A percentile compares a stretch with the other conserved stretches of the same genome.
Evolutionary conservation across 2,797 vertebrate species (phyloP).

Genomic region (Bradypus variegatus): DNA sequence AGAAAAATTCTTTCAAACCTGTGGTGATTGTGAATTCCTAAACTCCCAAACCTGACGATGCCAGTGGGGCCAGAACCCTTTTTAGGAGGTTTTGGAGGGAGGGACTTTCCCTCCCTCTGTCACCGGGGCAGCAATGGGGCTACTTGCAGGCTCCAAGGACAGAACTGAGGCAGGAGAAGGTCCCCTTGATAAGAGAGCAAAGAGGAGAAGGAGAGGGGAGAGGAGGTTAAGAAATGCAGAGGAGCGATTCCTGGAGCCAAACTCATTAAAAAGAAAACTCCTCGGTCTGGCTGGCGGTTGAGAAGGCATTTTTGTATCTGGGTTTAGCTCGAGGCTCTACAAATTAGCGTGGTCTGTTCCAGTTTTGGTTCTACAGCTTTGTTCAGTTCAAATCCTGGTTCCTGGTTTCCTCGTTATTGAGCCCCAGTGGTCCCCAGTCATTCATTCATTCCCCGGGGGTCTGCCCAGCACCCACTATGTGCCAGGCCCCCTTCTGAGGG

Average conservation of each 20-base stretch:
- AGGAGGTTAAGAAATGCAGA: background rate
- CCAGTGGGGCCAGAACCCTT: background rate
- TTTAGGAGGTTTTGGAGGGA: background rate
- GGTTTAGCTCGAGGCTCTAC: conserved; percentile 27
- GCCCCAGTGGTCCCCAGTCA: background rate
- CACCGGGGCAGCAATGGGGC: background rate
- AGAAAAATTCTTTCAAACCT: background rate
- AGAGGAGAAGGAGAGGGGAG: background rate
- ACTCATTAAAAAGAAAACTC: background rate
- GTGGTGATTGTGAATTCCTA: background rate
- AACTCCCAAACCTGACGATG: background rate
- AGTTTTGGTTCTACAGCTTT: background rate
- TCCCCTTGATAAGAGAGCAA: background rate
- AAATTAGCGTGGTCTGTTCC: background rate
- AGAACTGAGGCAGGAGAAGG: background rate
- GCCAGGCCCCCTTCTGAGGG: background rate
- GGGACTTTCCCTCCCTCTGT: background rate
- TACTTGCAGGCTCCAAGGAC: background rate
- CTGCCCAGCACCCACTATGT: background rate
- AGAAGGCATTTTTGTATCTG: background rate
- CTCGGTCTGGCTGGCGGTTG: conserved; percentile 1
- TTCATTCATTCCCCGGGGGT: background rate
- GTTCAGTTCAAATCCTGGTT: background rate
- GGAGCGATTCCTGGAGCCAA: conserved; percentile 24
- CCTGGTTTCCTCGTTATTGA: background rate